A percentile compares a stretch with the other conserved stretches of the same genome.
phyloP scores from a whole-genome alignment of 1,140 invertebrate genomes.

The Philaenus spumarius region DNA sequence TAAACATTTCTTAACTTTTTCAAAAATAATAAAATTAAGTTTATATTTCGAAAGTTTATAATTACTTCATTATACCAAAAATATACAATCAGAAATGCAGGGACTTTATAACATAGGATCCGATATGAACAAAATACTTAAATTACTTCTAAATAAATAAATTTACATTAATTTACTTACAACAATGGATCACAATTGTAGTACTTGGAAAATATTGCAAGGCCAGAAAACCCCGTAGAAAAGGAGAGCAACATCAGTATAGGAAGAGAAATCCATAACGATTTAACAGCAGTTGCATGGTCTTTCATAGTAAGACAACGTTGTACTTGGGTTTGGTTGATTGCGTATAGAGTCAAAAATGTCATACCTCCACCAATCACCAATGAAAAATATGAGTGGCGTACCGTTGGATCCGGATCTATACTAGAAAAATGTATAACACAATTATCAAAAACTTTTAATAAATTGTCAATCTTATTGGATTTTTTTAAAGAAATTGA shows the following conservation, averaged over 20 bases:
- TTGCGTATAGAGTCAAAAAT: conserved; percentile 67
- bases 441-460: no score
- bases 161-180: conserved; percentile 15
- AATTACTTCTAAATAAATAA: no score
- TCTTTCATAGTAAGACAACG: conserved; percentile 65
- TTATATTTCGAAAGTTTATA: no score
- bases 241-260: conserved; percentile 60
- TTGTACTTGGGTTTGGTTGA: conserved; percentile 86
- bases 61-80: no score
- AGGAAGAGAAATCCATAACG: conserved; percentile 63
- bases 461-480: no score
- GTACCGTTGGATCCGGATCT: conserved; percentile 57
- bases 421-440: conserved; percentile 41
- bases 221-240: conserved; percentile 64
- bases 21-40: no score
- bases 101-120: no score
- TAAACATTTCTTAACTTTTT: no score
- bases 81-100: no score
- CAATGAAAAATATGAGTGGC: conserved; percentile 69
- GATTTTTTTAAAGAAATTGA: no score
- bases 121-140: no score
- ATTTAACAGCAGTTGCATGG: conserved; percentile 53
- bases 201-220: conserved; percentile 72
- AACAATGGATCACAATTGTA: conserved; percentile 61
- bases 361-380: conserved; percentile 64